phyloP scores from a whole-genome alignment of 92 coral and sea anemone genomes.

The Diadumene lineata region DNA sequence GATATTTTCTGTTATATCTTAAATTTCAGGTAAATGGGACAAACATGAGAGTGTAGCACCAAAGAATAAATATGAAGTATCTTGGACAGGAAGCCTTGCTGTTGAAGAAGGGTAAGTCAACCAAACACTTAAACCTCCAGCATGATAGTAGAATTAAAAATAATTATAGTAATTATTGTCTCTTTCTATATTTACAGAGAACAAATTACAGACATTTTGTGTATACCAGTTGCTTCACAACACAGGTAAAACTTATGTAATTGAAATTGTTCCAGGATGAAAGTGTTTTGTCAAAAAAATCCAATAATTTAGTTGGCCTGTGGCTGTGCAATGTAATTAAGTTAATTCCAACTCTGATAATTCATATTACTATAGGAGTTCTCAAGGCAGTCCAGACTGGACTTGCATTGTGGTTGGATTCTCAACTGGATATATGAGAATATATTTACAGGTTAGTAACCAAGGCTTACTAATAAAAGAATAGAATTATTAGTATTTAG shows the following conservation, averaged over 20 bases:
- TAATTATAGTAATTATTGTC: background rate
- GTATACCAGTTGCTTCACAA: constrained; percentile 95
- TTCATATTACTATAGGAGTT: too few relatives aligned
- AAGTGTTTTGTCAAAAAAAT: too few relatives aligned
- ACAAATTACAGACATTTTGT: constrained; percentile 74
- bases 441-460: constrained; percentile 75
- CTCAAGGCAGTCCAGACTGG: constrained; percentile 99
- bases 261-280: too few relatives aligned
- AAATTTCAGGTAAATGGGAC: constrained; percentile 83
- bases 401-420: constrained; percentile 99
- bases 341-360: too few relatives aligned
- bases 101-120: constrained; percentile 92
- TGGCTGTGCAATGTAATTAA: too few relatives aligned
- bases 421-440: constrained; percentile 91
- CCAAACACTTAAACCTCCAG: too few relatives aligned
- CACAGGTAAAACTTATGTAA: too few relatives aligned
- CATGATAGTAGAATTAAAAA: background rate
- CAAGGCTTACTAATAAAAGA: too few relatives aligned
- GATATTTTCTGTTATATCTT: too few relatives aligned
- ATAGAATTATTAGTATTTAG: too few relatives aligned
- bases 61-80: constrained; percentile 78
- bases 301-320: too few relatives aligned
- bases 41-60: constrained; percentile 72
- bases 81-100: constrained; percentile 90
- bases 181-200: constrained; percentile 49